Base-by-base conservation (phyloP, 1,140 invertebrate genomes). In the Sesamia nonagrioides region DNA sequence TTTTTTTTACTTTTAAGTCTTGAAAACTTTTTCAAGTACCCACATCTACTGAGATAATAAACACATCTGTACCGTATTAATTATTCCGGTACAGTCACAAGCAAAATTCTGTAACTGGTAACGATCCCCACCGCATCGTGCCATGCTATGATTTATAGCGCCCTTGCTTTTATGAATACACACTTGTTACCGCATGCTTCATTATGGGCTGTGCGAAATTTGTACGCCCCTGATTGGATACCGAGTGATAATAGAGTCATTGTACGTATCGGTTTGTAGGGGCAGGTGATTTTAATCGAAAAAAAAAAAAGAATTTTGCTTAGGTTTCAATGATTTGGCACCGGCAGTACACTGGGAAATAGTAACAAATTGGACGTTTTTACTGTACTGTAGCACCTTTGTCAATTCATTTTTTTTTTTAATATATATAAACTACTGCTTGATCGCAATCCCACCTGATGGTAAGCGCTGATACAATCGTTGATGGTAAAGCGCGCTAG, bases 81-180 rank as follows among this genome's bases (percentile, higher is more conserved):
- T 75, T 48, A 74, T 9, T 5, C 18, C 27, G 54, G 68, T 68
- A 87, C 81, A 85, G 83, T 87, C 84, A 81, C 82, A 84, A 84
- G 82, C 87, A 85, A 84, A 48, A 69, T 21, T 69, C 40, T 85
- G 84, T 54, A 35, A 0, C 69, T 82, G 82, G 82, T 84, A 75
- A 0, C 6, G 73, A 76, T 75, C 88, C 85, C 85, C 82, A 79
- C 56, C 61, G 72, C 79, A 66, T 48, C 77, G 77, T 74, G 66
- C 83, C 84, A 78, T 78, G 82, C 78, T 79, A 94, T 93, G 91
- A 93, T 94, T 93, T 92, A 93, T 91, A 83, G 77, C 87, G 87
- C 91, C 91, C 91, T 91, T 87, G 66, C 89, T 89, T 87, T 93
- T 92, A 93, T 94, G 92, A 93, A 93, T 91, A 90, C 88, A 78